phyloP scores from a whole-genome alignment of 2,113 vertebrate species.

The Uropsilus gracilis region DNA sequence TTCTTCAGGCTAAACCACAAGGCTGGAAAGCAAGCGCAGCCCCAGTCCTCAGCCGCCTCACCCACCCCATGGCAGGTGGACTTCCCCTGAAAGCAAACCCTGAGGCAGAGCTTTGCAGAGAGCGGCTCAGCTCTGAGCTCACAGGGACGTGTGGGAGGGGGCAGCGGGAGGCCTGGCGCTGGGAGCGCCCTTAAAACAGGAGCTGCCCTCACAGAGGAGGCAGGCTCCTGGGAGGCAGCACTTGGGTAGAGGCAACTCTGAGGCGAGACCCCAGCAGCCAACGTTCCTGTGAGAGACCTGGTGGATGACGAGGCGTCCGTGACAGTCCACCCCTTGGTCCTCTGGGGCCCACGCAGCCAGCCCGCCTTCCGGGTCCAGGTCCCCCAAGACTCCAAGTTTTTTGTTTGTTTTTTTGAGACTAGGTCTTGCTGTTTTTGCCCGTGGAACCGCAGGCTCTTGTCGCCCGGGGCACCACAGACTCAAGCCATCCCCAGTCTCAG shows the following conservation, averaged over 20 bases:
- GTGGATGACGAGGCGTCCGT: not conserved
- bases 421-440: too few species aligned
- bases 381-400: not conserved
- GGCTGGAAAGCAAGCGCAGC: not conserved
- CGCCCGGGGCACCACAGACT: too few species aligned
- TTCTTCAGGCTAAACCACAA: not conserved
- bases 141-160: rapidly evolving
- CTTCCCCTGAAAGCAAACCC: not conserved
- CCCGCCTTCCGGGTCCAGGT: not conserved
- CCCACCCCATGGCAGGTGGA: not conserved
- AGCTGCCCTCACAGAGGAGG: too few species aligned
- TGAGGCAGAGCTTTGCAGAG: not conserved
- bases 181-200: not conserved
- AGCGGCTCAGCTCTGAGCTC: too few species aligned
- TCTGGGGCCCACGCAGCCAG: not conserved
- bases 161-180: not conserved
- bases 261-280: too few species aligned
- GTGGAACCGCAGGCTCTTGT: too few species aligned
- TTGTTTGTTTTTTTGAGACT: too few species aligned
- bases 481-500: too few species aligned
- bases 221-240: not conserved
- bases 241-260: too few species aligned
- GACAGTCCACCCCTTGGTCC: rapidly evolving
- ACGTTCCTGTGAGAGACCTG: not conserved
- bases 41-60: not conserved